Evolutionary conservation across 2,797 vertebrate species (phyloP), one percentile per base, ranked within the genome.

Genomic region (Hippopotamyrus pictus): DNA sequence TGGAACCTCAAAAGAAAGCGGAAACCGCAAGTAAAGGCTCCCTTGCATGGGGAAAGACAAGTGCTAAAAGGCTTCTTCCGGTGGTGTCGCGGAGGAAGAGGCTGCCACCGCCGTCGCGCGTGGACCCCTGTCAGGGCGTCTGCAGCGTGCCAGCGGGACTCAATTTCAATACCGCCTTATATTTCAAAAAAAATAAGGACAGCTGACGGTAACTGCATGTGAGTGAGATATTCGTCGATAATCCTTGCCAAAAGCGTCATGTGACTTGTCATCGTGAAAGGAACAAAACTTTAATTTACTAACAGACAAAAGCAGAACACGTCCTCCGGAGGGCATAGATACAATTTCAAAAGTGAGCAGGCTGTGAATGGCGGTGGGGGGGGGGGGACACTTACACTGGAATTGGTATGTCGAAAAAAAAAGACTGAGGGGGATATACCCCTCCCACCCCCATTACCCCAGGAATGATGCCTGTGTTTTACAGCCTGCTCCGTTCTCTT

Each of bases 11-110:
- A 94, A 94, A 93, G 89, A 91, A 92, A 89, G 86, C 93, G 91
- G 90, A 92, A 95, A 93, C 94, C 93, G 90, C 93, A 95, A 94
- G 93, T 95, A 95, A 93, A 94, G 94, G 94, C 93, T 93, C 82
- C 89, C 91, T 92, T 93, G 93, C 92, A 91, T 90, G 92, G 92
- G 92, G 91, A 94, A 92, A 92, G 90, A 94, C 93, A 95, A 95
- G 93, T 94, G 93, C 92, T 95, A 94, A 94, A 95, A 95, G 91
- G 92, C 88, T 90, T 93, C 90, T 89, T 90, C 93, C 91, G 90
- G 90, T 91, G 37, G n/a, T 92, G 89, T 91, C 59, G 90, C 90
- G 89, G 33, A 57, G 5, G 4, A 41, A 37, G 25, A 33, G 62
- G 11, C 3, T 0, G 25, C 62, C 8, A 9, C 25, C 9, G 12